Base-by-base conservation (phyloP, 2,888 invertebrate species). In the Eristalis tenax region DNA sequence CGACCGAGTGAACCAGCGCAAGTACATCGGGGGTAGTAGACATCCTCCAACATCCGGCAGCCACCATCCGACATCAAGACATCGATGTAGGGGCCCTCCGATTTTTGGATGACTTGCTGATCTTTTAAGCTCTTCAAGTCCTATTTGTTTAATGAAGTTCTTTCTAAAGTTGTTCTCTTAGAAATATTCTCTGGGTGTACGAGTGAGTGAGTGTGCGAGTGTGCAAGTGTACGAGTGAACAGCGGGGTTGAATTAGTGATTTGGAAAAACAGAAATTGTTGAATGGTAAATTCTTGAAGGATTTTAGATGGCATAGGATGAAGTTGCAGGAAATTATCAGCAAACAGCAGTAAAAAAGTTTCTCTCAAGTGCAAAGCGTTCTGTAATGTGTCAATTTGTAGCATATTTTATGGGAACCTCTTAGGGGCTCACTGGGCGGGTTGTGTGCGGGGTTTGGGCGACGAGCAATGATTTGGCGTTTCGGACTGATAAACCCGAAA, bases 41-140 rank as follows among this genome's bases (percentile, higher is more conserved):
- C 79, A 87, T 68, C 74, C 78, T 22, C 18, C 23, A 4, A 43
- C 43, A 43, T 43, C 43, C 43, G 43, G 43, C 43, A 50, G 2
- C 50, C 18, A 50, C 5, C 50, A 50, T 50, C 50, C 50, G 18
- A 18, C 50, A 50, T 50, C 50, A 50, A 64, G 61, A 22, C 23
- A 26, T 80, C 71, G 73, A 35, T 71, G 87, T 63, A 73, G 28
- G 76, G 79, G 79, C 69, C 76, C 50, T 50, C 73, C 71, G 87
- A 87, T 83, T 87, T 86, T 80, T 73, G 80, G 87, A 83, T 87
- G 83, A 87, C 87, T 87, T 79, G 87, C 87, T 87, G 83, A 87
- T 87, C 87, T 87, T 83, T 83, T 87, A 87, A 87, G 87, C 87
- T 87, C 86, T 83, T 87, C 70, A 87, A 83, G 79, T 66, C 83